These are phyloP conservation scores for Stenoptilia bipunctidactyla DNA, from an alignment of 2,888 invertebrate genomes.

Conservation along the genomic window DNA sequence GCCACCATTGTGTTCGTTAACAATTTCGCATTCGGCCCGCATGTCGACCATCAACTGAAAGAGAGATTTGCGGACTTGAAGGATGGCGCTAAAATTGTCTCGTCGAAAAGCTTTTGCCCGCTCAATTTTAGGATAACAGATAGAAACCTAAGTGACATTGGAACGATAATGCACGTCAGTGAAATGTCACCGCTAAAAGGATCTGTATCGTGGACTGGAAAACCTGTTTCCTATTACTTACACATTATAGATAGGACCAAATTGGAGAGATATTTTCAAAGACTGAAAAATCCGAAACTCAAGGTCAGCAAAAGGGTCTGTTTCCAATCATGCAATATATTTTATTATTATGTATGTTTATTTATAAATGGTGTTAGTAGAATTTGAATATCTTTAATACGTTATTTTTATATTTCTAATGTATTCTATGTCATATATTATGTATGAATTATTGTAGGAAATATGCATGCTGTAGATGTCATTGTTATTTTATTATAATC, in stretches of 20 bases:
- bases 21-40: slow-evolving; percentile 99
- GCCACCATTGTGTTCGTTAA: slow-evolving; percentile 98
- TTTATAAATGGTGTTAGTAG: too few species aligned
- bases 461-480: too few species aligned
- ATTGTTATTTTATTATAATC: too few species aligned
- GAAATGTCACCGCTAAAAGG: slow-evolving; percentile 96
- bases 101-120: slow-evolving; percentile 99
- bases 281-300: slow-evolving; percentile 90
- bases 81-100: slow-evolving; percentile 96
- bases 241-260: slow-evolving; percentile 98
- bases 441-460: too few species aligned
- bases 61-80: slow-evolving; percentile 96
- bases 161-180: slow-evolving; percentile 98
- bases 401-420: too few species aligned
- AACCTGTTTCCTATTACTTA: slow-evolving; percentile 97
- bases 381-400: too few species aligned
- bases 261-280: slow-evolving; percentile 95
- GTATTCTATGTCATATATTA: too few species aligned
- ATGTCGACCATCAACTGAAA: slow-evolving; percentile 96
- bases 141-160: slow-evolving; percentile 97
- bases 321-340: slow-evolving; percentile 43
- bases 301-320: slow-evolving; percentile 74
- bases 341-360: too few species aligned
- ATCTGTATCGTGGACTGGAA: slow-evolving; percentile 99
- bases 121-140: slow-evolving; percentile 98